A percentile compares a stretch with the other conserved stretches of the same genome.
phyloP scores from a whole-genome alignment of 2,888 invertebrate genomes.

The Leptinotarsa peninsularis region DNA sequence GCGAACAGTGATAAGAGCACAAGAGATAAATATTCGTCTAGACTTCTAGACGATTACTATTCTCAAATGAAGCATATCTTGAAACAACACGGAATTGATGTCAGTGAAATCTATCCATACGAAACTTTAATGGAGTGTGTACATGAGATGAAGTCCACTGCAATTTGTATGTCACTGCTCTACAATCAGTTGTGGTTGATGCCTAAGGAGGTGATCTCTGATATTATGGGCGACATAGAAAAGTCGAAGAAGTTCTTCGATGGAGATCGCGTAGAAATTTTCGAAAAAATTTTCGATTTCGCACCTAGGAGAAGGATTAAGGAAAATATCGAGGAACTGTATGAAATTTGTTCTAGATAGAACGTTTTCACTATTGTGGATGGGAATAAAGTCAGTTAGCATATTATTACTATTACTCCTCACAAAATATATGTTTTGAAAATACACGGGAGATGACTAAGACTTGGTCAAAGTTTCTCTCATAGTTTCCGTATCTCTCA shows the following conservation, averaged over 20 bases:
- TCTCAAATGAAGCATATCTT: slow-evolving; percentile 44
- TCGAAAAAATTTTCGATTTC: slow-evolving; percentile 21
- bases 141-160: slow-evolving; percentile 46
- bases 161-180: slow-evolving; percentile 40
- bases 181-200: slow-evolving; percentile 42
- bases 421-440: too few species aligned
- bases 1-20: slow-evolving; percentile 40
- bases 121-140: slow-evolving; percentile 46
- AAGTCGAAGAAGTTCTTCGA: slow-evolving; percentile 35
- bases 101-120: slow-evolving; percentile 45
- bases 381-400: neutral
- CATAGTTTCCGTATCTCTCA: too few species aligned
- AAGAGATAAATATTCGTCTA: slow-evolving; percentile 44
- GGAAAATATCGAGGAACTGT: slow-evolving; percentile 36
- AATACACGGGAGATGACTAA: too few species aligned
- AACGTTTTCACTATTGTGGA: neutral
- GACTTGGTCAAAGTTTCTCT: too few species aligned
- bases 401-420: too few species aligned
- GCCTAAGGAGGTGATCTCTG: slow-evolving; percentile 44
- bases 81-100: slow-evolving; percentile 38
- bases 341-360: slow-evolving; percentile 37
- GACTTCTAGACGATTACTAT: slow-evolving; percentile 49
- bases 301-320: slow-evolving; percentile 20
- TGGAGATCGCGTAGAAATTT: slow-evolving; percentile 43
- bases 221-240: slow-evolving; percentile 45